Evolutionary conservation across 2,113 vertebrate genomes (phyloP), one percentile per base, ranked within the genome.

Genomic region (Oncorhynchus clarkii): DNA sequence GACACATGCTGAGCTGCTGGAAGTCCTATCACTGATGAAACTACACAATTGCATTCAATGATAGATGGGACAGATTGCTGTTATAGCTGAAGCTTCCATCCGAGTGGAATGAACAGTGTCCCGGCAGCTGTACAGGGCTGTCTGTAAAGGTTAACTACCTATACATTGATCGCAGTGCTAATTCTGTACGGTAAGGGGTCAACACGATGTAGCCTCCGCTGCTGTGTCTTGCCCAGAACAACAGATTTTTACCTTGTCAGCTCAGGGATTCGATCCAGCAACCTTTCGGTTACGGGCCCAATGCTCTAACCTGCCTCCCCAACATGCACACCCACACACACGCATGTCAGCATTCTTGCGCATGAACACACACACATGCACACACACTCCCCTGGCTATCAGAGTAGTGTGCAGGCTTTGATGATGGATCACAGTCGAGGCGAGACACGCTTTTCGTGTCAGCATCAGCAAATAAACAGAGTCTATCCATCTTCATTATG

Each of bases 381-480:
- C 27, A 67, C 29, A 26, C 64, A 27, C 27, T 34, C 6, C 29
- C 31, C 18, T 67, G 16, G 49, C n/a, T 34, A 49, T 72, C 45
- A 54, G 29, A 71, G 39, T 70, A 12, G 72, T 72, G 67, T 65
- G 57, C 29, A 64, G 20, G 27, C 73, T 80, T 79, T 79, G 81
- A 83, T 83, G 81, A 76, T 83, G 70, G 74, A 77, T 83, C 70
- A 31, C 74, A 27, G 14, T 48, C 69, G 71, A 74, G 76, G 64
- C 67, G 72, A 64, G 65, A 75, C 76, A 73, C 67, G 49, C 64
- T 29, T 65, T 74, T 80, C 72, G 71, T 78, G 68, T 78, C 78
- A 78, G 75, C 70, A 75, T 78, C 82, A 84, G 78, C 75, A 84
- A 79, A 84, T 84, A 84, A 84, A 78, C 29, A 62, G 16, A 71